Percentiles rank a stretch among this genome's conserved stretches.
Evolutionary conservation across 1,140 invertebrate genomes (phyloP).

Genomic region (Drosophila kanapiae): DNA sequence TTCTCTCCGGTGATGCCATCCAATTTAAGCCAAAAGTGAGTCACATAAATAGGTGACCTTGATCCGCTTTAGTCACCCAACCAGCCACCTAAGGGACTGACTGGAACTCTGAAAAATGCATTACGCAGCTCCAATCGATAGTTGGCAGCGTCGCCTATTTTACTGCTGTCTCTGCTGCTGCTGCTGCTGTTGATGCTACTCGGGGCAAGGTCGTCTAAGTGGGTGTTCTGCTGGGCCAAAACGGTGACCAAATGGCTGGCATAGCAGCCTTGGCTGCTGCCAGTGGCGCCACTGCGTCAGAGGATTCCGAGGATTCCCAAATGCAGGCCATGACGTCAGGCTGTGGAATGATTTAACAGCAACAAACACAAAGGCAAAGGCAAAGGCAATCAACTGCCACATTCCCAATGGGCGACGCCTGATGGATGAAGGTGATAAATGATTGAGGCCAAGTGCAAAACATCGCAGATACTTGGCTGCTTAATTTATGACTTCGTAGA

Average conservation of each 20-base stretch:
- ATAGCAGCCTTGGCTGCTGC: constrained; percentile 49
- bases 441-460: constrained; percentile 48
- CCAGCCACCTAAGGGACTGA: constrained; percentile 16
- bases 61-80: constrained; percentile 30
- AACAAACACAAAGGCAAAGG: neutral
- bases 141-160: constrained; percentile 49
- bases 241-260: constrained; percentile 58
- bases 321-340: constrained; percentile 56
- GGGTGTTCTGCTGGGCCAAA: constrained; percentile 28
- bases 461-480: constrained; percentile 20
- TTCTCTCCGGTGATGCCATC: neutral
- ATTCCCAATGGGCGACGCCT: constrained; percentile 35
- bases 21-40: neutral
- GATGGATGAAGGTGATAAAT: constrained; percentile 56
- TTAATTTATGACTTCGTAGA: constrained; percentile 53
- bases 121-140: constrained; percentile 69
- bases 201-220: constrained; percentile 58
- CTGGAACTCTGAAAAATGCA: constrained; percentile 44
- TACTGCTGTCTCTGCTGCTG: constrained; percentile 13
- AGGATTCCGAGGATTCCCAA: constrained; percentile 38
- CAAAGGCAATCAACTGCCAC: constrained; percentile 22
- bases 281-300: constrained; percentile 45
- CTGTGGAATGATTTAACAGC: constrained; percentile 10
- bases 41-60: constrained; percentile 38
- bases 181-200: constrained; percentile 10